Percentiles rank a stretch among this genome's conserved stretches.
phyloP scores from a whole-genome alignment of 2,888 invertebrate genomes.

The Calliphora vomitoria region DNA sequence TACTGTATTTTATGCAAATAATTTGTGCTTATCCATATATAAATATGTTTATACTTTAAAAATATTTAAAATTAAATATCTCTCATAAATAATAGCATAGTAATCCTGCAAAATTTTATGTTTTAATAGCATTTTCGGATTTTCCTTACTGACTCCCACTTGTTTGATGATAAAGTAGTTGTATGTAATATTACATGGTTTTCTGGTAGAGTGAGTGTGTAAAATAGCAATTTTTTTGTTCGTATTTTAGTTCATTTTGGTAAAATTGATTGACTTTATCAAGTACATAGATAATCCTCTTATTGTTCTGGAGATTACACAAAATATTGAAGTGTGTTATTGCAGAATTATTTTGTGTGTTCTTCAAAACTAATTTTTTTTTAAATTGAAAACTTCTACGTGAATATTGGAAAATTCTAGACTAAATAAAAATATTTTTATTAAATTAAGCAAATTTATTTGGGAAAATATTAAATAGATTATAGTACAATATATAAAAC shows the following conservation, averaged over 20 bases:
- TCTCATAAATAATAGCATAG: background rate
- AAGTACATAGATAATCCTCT: constrained; percentile 54
- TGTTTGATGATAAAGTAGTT: no score
- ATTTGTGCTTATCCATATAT: no score
- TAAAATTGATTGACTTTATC: constrained; percentile 51
- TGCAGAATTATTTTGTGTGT: background rate
- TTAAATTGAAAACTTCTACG: background rate
- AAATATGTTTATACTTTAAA: no score
- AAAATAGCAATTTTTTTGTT: background rate
- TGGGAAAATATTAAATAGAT: no score
- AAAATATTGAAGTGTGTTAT: background rate
- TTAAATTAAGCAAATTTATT: no score
- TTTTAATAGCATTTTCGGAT: background rate
- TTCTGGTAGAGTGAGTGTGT: no score
- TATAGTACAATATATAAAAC: no score
- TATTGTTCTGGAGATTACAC: constrained; percentile 48
- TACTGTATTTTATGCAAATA: no score
- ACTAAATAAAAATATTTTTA: background rate
- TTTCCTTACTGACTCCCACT: background rate
- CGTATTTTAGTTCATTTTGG: constrained; percentile 2
- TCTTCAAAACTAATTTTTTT: background rate
- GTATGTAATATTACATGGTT: no score
- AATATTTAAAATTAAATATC: no score
- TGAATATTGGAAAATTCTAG: background rate
- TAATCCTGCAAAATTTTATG: background rate